Percentiles rank a stretch among this genome's conserved stretches.
phyloP scores from a whole-genome alignment of 2,888 invertebrate genomes.

The Zhuqinia jingwanae region DNA sequence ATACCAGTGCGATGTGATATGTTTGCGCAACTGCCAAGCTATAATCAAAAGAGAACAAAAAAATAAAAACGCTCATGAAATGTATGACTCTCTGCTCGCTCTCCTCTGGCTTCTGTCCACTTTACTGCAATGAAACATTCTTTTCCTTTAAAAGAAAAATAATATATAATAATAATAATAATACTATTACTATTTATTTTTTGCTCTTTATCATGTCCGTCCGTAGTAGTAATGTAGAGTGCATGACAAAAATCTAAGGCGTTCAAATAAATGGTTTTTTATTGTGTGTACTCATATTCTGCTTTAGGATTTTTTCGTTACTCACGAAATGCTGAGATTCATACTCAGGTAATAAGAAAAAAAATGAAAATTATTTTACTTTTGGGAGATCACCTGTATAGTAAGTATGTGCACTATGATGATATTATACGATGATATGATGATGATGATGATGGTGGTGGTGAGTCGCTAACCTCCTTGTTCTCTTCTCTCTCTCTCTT shows the following conservation, averaged over 20 bases:
- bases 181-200: conserved; percentile 3
- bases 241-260: conserved; percentile 55
- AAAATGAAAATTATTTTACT: conserved; percentile 57
- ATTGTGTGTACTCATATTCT: conserved; percentile 17
- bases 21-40: conserved; percentile 64
- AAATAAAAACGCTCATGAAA: conserved; percentile 63
- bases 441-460: no score
- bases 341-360: conserved; percentile 43
- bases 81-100: conserved; percentile 39
- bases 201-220: conserved; percentile 39
- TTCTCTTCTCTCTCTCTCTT: conserved; percentile 39
- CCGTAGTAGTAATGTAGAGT: conserved; percentile 20
- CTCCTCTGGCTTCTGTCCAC: conserved; percentile 49
- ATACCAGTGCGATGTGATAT: conserved; percentile 54
- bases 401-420: not conserved
- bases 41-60: conserved; percentile 66
- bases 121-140: conserved; percentile 25
- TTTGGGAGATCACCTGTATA: conserved; percentile 24
- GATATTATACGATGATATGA: not conserved
- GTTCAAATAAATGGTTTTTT: conserved; percentile 56
- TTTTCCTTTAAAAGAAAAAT: conserved; percentile 39
- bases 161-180: not conserved
- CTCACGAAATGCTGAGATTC: conserved; percentile 69
- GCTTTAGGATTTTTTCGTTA: conserved; percentile 72
- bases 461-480: conserved; percentile 55